Evolutionary conservation across 2,797 vertebrate species (phyloP).

Genomic region (Avahi laniger): DNA sequence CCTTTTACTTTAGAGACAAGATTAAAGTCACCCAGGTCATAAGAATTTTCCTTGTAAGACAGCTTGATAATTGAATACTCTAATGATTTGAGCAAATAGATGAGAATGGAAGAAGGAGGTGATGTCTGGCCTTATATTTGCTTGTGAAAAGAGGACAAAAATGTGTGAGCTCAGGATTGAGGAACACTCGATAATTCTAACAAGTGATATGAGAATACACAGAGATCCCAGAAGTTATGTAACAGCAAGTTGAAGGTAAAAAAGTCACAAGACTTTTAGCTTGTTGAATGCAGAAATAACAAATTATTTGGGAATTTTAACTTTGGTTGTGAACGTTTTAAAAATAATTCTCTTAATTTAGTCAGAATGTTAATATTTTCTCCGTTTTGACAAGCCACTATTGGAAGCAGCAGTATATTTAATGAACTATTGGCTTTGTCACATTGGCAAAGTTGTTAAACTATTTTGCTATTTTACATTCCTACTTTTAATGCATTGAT

Average conservation of each 20-base stretch:
- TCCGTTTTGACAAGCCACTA: neutral
- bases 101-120: neutral
- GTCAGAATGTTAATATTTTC: neutral
- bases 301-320: constrained; percentile 5
- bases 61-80: constrained; percentile 4
- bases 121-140: neutral
- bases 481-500: neutral
- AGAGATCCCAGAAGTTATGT: neutral
- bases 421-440: neutral
- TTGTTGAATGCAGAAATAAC: constrained; percentile 27
- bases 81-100: neutral
- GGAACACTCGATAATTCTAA: neutral
- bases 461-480: neutral
- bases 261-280: neutral
- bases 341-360: neutral
- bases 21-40: neutral
- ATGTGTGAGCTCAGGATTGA: neutral
- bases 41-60: constrained; percentile 32
- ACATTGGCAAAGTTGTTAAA: neutral
- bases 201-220: neutral
- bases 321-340: neutral
- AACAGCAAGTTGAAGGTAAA: neutral
- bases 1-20: neutral
- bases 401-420: neutral
- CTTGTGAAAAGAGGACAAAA: neutral